Evolutionary conservation across 2,113 vertebrate genomes (phyloP), one percentile per base, ranked within the genome.

Genomic region (Arothron firmamentum): DNA sequence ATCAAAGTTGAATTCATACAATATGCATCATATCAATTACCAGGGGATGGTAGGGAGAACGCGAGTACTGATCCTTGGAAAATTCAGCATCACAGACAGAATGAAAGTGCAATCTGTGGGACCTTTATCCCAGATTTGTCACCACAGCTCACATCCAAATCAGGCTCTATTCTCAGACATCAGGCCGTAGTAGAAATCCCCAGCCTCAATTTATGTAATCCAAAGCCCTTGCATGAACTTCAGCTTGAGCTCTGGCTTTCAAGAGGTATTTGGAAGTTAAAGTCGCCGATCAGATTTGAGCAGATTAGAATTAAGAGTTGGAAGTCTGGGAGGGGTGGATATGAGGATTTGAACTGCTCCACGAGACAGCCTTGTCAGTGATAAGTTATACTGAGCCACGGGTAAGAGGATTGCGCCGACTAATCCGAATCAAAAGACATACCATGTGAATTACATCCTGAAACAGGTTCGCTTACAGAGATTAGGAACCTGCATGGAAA

Each of bases 381-480:
- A 90, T 92, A 91, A 93, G 82, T 92, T 90, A 90, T 88, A 92
- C 88, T 92, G 88, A 89, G 87, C 90, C 80, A 70, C 38, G 80
- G 50, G 8, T 93, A 91, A 93, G 91, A 92, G 91, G 91, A 93
- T 94, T 90, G 87, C 77, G 81, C 67, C 66, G 80, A 90, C 92
- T 93, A 93, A 93, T 89, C 91, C 90, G 80, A 93, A 92, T 89
- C 90, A 90, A 88, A 91, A 93, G 91, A 92, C 92, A 91, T 84
- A 90, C 91, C 90, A 92, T 92, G 90, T 91, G 92, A 93, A 93
- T 94, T 92, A 92, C 92, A 92, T 88, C 90, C 90, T 83, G 81
- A 91, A 92, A 92, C 92, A 91, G 91, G 90, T 92, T 93, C 90
- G 77, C 90, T 89, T 89, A 91, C 84, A 89, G 84, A 91, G 90